phyloP scores from a whole-genome alignment of 2,888 invertebrate species.

The Corythucha ciliata region DNA sequence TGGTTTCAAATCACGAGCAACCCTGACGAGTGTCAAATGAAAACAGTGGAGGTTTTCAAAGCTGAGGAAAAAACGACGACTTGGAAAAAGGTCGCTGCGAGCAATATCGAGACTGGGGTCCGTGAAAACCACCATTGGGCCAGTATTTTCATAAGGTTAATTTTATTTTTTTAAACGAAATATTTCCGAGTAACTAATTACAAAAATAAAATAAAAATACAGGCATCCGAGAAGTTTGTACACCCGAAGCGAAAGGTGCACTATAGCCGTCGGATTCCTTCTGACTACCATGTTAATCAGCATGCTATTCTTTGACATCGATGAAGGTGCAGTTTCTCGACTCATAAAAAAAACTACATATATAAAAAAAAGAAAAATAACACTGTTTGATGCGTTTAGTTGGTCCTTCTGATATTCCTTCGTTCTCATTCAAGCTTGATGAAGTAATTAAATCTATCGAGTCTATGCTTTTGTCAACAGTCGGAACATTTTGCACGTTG shows the following conservation, averaged over 20 bases:
- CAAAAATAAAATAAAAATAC: no score
- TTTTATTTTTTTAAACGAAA: no score
- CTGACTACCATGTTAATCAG: constrained; percentile 3
- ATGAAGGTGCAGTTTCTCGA: no score
- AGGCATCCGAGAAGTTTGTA: constrained; percentile 13
- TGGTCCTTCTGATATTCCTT: background rate
- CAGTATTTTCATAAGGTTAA: background rate
- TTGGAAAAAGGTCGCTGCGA: background rate
- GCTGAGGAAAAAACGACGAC: background rate
- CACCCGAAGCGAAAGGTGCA: constrained; percentile 3
- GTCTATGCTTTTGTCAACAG: no score
- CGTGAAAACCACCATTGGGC: constrained; percentile 5
- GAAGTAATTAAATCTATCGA: no score
- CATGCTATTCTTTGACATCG: constrained; percentile 3
- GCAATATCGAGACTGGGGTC: background rate
- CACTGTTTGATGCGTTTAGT: background rate
- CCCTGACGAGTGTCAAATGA: background rate
- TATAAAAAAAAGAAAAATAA: no score
- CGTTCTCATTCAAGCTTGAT: background rate
- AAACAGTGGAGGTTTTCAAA: background rate
- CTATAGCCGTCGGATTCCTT: background rate
- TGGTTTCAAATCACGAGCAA: constrained; percentile 1
- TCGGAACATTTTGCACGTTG: no score
- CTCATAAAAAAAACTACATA: no score
- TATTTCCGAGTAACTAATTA: no score